Evolutionary conservation across 2,113 vertebrate genomes (phyloP).

Genomic region (Tupaia chinensis): DNA sequence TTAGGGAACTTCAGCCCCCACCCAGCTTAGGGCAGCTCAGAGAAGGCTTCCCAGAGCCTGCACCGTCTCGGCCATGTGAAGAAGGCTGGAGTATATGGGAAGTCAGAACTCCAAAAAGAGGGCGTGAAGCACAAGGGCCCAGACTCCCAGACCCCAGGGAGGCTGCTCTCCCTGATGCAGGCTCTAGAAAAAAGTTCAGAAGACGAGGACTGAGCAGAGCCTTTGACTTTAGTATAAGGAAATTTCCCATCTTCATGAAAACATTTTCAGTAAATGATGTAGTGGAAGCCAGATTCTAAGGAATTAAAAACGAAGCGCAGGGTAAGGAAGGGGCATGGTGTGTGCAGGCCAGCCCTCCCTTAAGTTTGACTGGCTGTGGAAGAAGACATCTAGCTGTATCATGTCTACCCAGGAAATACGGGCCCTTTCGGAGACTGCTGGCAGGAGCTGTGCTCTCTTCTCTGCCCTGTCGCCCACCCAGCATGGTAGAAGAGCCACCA

Average conservation of each 20-base stretch:
- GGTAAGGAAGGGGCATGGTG: background rate
- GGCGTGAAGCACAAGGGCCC: background rate
- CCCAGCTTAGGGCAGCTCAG: background rate
- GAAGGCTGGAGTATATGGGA: fast-evolving
- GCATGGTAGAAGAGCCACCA: background rate
- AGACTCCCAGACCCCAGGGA: background rate
- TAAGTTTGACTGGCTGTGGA: background rate
- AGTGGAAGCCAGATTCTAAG: background rate
- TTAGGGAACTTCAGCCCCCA: background rate
- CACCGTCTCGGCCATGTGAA: background rate
- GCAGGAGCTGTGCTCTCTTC: background rate
- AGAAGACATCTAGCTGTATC: background rate
- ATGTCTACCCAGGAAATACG: background rate
- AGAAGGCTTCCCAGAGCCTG: background rate
- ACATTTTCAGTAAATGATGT: background rate
- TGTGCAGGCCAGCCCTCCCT: background rate
- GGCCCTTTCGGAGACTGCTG: background rate
- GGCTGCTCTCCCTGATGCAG: background rate
- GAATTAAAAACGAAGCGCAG: background rate
- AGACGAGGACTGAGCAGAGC: background rate
- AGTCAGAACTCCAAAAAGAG: background rate
- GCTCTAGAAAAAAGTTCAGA: background rate
- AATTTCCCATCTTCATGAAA: background rate
- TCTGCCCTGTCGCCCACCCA: background rate
- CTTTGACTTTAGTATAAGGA: background rate